These are phyloP conservation scores for Neodiprion fabricii DNA, from an alignment of 1,140 invertebrate species.

Conservation along the genomic window DNA sequence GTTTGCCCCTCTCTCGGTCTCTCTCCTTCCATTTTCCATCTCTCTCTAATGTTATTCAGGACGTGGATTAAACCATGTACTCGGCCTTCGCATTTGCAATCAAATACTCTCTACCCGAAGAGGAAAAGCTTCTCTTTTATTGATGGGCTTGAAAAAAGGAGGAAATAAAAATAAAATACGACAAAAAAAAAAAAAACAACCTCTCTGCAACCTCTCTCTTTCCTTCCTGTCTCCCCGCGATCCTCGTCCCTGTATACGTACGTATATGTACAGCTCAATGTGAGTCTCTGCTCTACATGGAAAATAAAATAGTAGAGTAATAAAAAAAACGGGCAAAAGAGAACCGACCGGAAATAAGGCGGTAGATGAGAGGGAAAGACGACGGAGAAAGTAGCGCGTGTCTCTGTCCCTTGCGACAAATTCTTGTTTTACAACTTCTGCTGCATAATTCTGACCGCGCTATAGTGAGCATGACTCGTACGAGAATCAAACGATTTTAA, in stretches of 20 bases:
- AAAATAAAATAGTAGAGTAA: too few relatives aligned
- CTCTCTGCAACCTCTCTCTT: slow-evolving; percentile 17
- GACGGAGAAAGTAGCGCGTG: too few relatives aligned
- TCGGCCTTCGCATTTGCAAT: slow-evolving; percentile 40
- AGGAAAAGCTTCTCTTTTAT: slow-evolving; percentile 21
- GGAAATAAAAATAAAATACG: neutral
- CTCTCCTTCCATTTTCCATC: slow-evolving; percentile 24
- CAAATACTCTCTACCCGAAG: slow-evolving; percentile 25
- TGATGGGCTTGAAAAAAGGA: slow-evolving; percentile 17
- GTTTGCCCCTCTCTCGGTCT: slow-evolving; percentile 25
- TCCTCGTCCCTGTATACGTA: slow-evolving; percentile 25
- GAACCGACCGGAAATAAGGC: too few relatives aligned
- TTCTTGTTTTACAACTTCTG: too few relatives aligned
- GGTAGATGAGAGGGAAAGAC: too few relatives aligned
- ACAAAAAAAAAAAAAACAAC: slow-evolving; percentile 1
- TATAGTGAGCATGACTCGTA: too few relatives aligned
- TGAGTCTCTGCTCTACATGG: too few relatives aligned
- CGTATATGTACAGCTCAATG: neutral
- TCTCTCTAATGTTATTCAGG: slow-evolving; percentile 49
- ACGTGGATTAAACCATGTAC: slow-evolving; percentile 50
- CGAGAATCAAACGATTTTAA: too few relatives aligned
- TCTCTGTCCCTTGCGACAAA: too few relatives aligned
- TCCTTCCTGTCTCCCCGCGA: slow-evolving; percentile 18
- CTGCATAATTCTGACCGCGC: too few relatives aligned
- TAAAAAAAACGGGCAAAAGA: too few relatives aligned